Conservation (phyloP, 2,797 vertebrate species). For the Anas capensis region DNA sequence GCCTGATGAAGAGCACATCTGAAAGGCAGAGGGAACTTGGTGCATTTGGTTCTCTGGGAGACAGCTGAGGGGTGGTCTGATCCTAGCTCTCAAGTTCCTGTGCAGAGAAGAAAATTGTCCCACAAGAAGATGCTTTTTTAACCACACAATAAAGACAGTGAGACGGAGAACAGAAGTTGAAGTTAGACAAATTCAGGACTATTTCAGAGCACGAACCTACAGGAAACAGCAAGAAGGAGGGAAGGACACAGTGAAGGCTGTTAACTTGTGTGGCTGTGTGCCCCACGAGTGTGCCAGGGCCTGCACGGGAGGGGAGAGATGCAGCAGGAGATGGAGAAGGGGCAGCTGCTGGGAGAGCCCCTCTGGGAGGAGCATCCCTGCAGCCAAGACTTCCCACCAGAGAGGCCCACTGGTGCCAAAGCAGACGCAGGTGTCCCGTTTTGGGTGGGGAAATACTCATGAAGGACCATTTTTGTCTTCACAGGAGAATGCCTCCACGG, state of each 20-base stretch:
- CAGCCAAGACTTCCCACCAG: not conserved
- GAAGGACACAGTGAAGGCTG: not conserved
- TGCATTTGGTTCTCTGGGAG: not conserved
- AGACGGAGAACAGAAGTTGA: not conserved
- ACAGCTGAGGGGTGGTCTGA: not conserved
- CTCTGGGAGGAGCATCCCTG: not conserved
- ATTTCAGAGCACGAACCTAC: not conserved
- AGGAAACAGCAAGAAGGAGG: not conserved
- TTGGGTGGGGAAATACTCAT: not conserved
- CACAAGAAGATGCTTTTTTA: not conserved
- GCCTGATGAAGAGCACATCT: not conserved
- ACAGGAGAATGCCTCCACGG: not conserved
- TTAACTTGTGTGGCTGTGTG: too few relatives aligned
- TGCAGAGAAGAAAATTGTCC: not conserved
- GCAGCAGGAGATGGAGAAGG: too few relatives aligned
- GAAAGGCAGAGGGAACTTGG: not conserved
- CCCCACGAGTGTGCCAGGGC: too few relatives aligned
- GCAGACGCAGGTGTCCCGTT: rapidly evolving
- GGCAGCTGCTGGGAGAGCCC: not conserved
- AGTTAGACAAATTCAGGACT: not conserved
- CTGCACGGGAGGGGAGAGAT: too few relatives aligned
- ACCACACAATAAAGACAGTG: not conserved
- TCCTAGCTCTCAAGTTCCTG: not conserved
- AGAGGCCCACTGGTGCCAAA: not conserved
- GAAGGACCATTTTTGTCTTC: not conserved